Base-by-base conservation (phyloP, 2,113 vertebrate species). In the Nyctibius bracteatus region DNA sequence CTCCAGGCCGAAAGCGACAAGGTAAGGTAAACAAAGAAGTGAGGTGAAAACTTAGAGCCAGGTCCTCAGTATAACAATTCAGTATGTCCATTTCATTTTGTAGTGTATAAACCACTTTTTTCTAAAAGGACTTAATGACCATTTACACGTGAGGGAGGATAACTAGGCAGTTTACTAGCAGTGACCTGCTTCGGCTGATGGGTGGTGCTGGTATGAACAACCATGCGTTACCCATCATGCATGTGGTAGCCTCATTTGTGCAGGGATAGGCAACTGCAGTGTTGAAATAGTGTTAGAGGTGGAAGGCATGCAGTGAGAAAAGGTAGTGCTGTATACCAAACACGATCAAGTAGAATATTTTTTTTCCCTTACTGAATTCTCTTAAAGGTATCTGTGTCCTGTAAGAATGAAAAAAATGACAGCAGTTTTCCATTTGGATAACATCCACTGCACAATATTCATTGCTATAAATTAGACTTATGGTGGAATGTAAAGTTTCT, bases 161-260 rank as follows among this genome's bases (percentile, higher is more conserved):
- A 89, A 91, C 37, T 25, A 33, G 91, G 39, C 68, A 68, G 93
- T 93, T 95, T 82, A 62, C 72, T 62, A n/a, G 92, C 70, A 75
- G 54, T 77, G 94, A 88, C 80, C 73, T 41, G 52, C 92, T 94
- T 92, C 82, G 13, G 80, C 85, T 89, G 94, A 31, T 83, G 94
- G 96, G 95, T 95, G 93, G 90, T 96, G 92, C 88, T 97, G 93
- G 55, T 58, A 74, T 62, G 66, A 62, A 61, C 88, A 70, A 28
- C 80, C 71, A 3, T 49, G 81, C 28, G 15, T 72, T 91, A 85
- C 91, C 89, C 94, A 23, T 35, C 87, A 80, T 89, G 89, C 88
- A 4, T 85, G 51, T 14, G 63, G 85, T 25, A 85, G 91, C 93
- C 81, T 44, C 15, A 59, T 90, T 93, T 85, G 80, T 95, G 88